Evolutionary conservation across 1,140 invertebrate species (phyloP).

Genomic region (Pachypsylla venusta): DNA sequence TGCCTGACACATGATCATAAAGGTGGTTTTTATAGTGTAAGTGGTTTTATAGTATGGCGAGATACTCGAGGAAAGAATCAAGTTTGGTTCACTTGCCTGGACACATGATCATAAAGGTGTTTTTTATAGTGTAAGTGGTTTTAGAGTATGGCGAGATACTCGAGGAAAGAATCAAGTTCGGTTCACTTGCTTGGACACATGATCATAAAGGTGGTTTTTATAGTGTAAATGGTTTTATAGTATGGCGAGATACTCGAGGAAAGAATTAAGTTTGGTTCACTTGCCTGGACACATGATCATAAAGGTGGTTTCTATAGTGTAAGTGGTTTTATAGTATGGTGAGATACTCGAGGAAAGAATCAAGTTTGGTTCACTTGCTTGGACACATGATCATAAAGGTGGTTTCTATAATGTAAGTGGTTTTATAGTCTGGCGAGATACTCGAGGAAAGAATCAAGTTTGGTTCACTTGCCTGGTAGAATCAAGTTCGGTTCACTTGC

Average conservation of each 20-base stretch:
- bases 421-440: background rate
- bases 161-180: slow-evolving; percentile 85
- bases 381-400: slow-evolving; percentile 90
- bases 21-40: no score
- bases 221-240: slow-evolving; percentile 48
- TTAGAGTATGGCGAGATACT: no score
- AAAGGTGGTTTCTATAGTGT: slow-evolving; percentile 90
- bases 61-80: slow-evolving; percentile 84
- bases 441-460: background rate
- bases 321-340: slow-evolving; percentile 27
- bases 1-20: background rate
- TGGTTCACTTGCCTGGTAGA: slow-evolving; percentile 35
- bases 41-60: no score
- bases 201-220: slow-evolving; percentile 94
- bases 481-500: slow-evolving; percentile 81
- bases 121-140: slow-evolving; percentile 83
- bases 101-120: slow-evolving; percentile 88
- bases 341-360: slow-evolving; percentile 46
- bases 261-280: slow-evolving; percentile 78
- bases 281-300: slow-evolving; percentile 92
- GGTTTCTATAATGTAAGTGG: slow-evolving; percentile 79
- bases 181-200: slow-evolving; percentile 81
- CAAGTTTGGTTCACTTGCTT: slow-evolving; percentile 79
- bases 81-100: slow-evolving; percentile 84
- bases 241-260: slow-evolving; percentile 30